Evolutionary conservation across 2,888 invertebrate species (phyloP).

Genomic region (Caenorhabditis wallacei): DNA sequence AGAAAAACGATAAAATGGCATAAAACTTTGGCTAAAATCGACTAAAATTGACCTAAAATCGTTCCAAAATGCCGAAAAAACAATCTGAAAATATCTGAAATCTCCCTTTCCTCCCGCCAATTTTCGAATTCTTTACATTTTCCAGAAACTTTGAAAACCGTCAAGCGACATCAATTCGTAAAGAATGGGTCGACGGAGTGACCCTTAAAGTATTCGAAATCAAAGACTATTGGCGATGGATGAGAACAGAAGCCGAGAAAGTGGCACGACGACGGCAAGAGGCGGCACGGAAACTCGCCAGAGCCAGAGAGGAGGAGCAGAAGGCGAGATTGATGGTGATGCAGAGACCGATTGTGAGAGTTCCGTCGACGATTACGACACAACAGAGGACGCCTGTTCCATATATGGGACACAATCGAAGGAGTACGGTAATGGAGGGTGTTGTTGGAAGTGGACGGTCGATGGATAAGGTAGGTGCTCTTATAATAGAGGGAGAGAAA

Average conservation of each 20-base stretch:
- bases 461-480: too few relatives aligned
- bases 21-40: too few relatives aligned
- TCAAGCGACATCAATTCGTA: constrained; percentile 29
- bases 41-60: too few relatives aligned
- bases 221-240: constrained; percentile 59
- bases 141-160: constrained; percentile 32
- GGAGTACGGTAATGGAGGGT: constrained; percentile 24
- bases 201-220: constrained; percentile 81
- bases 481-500: too few relatives aligned
- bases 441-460: too few relatives aligned
- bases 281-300: background rate
- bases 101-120: too few relatives aligned
- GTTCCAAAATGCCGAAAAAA: too few relatives aligned
- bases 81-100: too few relatives aligned
- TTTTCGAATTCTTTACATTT: too few relatives aligned
- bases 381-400: constrained; percentile 3
- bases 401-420: constrained; percentile 14
- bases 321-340: background rate
- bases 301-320: constrained; percentile 22
- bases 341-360: background rate
- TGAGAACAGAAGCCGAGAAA: constrained; percentile 8
- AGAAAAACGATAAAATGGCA: too few relatives aligned
- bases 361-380: background rate
- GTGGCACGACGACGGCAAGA: background rate
- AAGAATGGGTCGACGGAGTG: constrained; percentile 78